Base-by-base conservation (phyloP, 2,113 vertebrate genomes). In the Epinephelus fuscoguttatus region DNA sequence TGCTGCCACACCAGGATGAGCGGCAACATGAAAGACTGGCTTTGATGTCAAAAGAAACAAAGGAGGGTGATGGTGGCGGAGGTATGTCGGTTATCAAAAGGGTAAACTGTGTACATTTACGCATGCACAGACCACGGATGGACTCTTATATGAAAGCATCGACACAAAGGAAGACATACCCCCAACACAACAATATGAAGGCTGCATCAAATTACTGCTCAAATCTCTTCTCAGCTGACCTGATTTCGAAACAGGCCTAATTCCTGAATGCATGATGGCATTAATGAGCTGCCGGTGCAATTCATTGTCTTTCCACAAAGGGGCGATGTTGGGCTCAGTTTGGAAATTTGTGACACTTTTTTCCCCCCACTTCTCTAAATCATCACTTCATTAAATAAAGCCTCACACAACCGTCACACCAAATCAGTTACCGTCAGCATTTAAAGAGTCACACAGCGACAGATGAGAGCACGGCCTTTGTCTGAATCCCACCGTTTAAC, bases 151-250 rank as follows among this genome's bases (percentile, higher is more conserved):
- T 12, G 10, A 12, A 77, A 37, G 64, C 45, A 70, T 76, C n/a
- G 40, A 42, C 57, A 76, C 50, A 88, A 75, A 74, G 19, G 73
- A 42, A 72, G 18, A 8, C 25, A 64, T 17, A 60, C 53, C 53
- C 18, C 33, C 21, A 69, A 79, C 56, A 49, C 21, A 37, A 84
- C 49, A 85, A 69, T 6, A 49, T 61, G 21, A 63, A 56, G 75
- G 63, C 76, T 76, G 76, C 62, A 21, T 78, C 59, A 70, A 83
- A 89, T 78, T 81, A 75, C 25, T 64, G 69, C 61, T 84, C 37
- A 87, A 67, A 77, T 69, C 82, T 82, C 60, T 72, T 88, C 59
- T 75, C 56, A 56, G 60, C 23, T 91, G 89, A 93, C 90, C 91
- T 91, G 49, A 89, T 94, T 91, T 81, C 69, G 75, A 78, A 88